These are phyloP conservation scores for Pomatorhinus ruficollis DNA, from an alignment of 2,113 vertebrate genomes.

Conservation along the genomic window DNA sequence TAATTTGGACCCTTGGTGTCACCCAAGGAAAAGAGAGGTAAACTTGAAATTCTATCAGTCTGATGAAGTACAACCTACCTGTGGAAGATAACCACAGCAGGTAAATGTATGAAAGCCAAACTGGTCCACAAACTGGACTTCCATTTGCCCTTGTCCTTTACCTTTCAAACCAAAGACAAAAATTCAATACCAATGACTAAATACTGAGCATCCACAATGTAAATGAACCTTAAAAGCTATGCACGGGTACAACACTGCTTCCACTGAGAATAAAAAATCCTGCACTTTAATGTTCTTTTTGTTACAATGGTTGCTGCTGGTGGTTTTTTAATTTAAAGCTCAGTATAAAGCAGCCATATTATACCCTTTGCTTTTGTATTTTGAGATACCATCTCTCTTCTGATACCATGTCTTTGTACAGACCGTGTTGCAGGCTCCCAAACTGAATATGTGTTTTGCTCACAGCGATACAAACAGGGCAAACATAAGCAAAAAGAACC, in stretches of 20 bases:
- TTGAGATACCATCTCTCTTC: neutral
- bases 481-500: too few species aligned
- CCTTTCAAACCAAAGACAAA: conserved; percentile 62
- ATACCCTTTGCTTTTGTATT: neutral
- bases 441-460: neutral
- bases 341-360: neutral
- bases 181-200: neutral
- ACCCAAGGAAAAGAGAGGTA: neutral
- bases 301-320: neutral
- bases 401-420: neutral
- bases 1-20: neutral
- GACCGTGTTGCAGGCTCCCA: neutral
- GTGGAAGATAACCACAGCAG: conserved; percentile 92
- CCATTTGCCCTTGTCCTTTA: conserved; percentile 64
- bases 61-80: conserved; percentile 75
- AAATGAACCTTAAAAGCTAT: neutral
- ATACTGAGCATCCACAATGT: neutral
- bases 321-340: neutral
- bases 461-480: neutral
- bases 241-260: neutral
- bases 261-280: neutral
- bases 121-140: conserved; percentile 73
- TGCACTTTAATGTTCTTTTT: neutral
- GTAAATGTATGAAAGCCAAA: conserved; percentile 89
- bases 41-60: neutral